A percentile compares a stretch with the other conserved stretches of the same genome.
Conservation (phyloP, 2,888 invertebrate genomes). For the Sisyra terminalis region DNA sequence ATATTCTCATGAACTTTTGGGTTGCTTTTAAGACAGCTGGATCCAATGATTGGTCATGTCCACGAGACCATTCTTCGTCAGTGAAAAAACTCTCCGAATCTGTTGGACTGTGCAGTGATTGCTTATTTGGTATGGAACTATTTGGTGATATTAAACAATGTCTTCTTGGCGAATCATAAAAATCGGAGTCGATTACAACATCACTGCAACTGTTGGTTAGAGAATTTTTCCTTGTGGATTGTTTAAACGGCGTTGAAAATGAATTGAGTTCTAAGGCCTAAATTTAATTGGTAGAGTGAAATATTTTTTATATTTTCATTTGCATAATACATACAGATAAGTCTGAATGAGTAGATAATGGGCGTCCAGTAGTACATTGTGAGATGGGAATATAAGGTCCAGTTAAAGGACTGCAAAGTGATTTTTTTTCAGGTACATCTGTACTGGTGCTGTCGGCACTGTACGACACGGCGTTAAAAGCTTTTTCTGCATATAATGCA, state of each 20-base stretch:
- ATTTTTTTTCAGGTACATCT: constrained; percentile 35
- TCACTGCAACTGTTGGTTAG: constrained; percentile 15
- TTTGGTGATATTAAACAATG: constrained; percentile 16
- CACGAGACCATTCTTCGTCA: constrained; percentile 42
- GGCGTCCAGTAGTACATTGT: constrained; percentile 75
- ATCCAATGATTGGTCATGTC: constrained; percentile 33
- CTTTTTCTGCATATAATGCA: constrained; percentile 9
- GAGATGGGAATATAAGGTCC: constrained; percentile 86
- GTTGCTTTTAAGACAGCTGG: constrained; percentile 37
- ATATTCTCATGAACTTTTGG: constrained; percentile 38
- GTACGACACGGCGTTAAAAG: constrained; percentile 8
- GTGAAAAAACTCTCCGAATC: constrained; percentile 50
- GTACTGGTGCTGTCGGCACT: constrained; percentile 10
- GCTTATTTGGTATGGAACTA: constrained; percentile 22
- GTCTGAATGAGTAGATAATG: constrained; percentile 21
- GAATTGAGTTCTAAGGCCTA: background rate
- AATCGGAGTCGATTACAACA: constrained; percentile 31
- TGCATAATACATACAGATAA: background rate
- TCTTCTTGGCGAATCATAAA: constrained; percentile 30
- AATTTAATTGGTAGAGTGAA: too few species aligned
- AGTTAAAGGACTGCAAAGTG: constrained; percentile 46
- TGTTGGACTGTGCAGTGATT: constrained; percentile 44
- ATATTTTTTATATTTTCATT: too few species aligned
- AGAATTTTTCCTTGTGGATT: constrained; percentile 8
- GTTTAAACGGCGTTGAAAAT: constrained; percentile 10